Percentiles rank a stretch among this genome's conserved stretches.
These are phyloP conservation scores for Brachionus rotundiformis DNA, from an alignment of 1,140 invertebrate genomes.

Conservation along the genomic window DNA sequence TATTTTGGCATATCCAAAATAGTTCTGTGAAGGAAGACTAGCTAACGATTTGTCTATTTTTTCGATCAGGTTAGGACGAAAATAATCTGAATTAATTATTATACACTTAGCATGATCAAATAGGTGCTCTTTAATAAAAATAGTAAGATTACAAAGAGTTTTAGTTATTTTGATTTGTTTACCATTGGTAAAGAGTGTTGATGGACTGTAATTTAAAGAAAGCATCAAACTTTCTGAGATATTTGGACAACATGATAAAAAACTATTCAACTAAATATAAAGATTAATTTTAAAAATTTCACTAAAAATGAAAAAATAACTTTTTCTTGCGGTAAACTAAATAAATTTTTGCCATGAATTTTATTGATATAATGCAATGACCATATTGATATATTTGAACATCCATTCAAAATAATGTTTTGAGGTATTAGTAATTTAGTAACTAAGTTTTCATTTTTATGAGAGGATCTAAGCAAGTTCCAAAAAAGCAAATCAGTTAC, in stretches of 20 bases:
- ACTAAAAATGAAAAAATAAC: background rate
- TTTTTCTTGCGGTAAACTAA: background rate
- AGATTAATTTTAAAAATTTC: background rate
- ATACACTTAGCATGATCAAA: background rate
- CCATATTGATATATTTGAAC: background rate
- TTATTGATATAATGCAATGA: background rate
- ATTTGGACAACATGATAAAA: background rate
- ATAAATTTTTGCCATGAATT: background rate
- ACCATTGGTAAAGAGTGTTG: background rate
- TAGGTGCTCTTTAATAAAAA: background rate
- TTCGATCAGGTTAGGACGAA: background rate
- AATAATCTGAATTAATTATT: background rate
- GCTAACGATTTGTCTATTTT: background rate
- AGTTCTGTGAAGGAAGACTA: background rate
- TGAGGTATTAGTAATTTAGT: background rate
- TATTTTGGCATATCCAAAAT: background rate
- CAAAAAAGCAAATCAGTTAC: background rate
- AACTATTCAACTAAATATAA: background rate
- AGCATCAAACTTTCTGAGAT: background rate
- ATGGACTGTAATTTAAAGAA: background rate
- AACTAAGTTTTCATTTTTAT: background rate
- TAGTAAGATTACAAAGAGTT: background rate
- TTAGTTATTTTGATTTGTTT: background rate
- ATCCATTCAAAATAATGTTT: background rate
- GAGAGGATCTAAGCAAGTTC: background rate